phyloP scores from a whole-genome alignment of 2,113 vertebrate species.

The Otocyon megalotis region DNA sequence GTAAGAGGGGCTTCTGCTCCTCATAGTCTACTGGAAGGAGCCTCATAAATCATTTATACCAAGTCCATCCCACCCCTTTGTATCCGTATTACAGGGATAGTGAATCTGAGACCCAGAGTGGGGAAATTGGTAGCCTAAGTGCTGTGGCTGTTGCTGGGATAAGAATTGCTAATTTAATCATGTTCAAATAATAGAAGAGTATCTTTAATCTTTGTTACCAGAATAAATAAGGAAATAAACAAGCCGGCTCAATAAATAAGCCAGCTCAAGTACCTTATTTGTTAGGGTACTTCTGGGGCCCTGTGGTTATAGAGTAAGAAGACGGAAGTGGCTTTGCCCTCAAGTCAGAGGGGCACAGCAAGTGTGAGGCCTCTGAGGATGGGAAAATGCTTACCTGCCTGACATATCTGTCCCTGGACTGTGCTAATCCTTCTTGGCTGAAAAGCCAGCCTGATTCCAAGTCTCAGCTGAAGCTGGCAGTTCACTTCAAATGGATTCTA shows the following conservation, averaged over 20 bases:
- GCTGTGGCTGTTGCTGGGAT: not conserved
- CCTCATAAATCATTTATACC: not conserved
- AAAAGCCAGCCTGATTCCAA: not conserved
- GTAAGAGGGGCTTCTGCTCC: not conserved
- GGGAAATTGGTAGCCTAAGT: not conserved
- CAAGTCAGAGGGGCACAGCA: not conserved
- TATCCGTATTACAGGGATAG: not conserved
- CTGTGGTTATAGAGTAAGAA: slow-evolving; percentile 4
- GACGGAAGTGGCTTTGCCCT: not conserved
- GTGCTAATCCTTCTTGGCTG: not conserved
- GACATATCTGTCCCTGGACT: not conserved
- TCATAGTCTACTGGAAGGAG: not conserved
- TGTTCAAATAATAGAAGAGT: not conserved
- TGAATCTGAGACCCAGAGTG: not conserved
- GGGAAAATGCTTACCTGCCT: not conserved
- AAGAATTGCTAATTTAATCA: not conserved
- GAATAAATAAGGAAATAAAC: not conserved
- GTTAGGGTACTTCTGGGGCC: not conserved
- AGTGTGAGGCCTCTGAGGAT: not conserved
- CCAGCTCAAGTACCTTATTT: not conserved
- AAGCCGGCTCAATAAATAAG: slow-evolving; percentile 34
- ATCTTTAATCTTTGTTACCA: not conserved
- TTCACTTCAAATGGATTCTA: slow-evolving; percentile 21
- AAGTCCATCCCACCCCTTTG: not conserved
- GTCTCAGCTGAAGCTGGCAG: not conserved